A percentile compares a stretch with the other conserved stretches of the same genome.
Conservation (phyloP, 2,797 vertebrate genomes). For the Crypturellus tataupa region DNA sequence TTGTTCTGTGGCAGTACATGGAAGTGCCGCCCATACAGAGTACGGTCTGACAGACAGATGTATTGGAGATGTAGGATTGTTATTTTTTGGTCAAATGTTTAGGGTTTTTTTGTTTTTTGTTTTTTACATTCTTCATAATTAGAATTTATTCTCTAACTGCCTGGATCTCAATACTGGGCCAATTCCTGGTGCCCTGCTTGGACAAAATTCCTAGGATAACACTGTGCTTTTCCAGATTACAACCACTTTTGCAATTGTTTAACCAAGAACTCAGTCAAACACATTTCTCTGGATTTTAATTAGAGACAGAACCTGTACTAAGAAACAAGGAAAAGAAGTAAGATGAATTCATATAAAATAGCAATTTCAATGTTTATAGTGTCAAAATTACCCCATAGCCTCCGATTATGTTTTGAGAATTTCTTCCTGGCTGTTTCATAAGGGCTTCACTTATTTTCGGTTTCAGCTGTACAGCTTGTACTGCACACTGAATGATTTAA, state of each 20-base stretch:
- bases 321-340: not conserved
- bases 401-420: conserved; percentile 4
- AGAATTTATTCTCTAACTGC: conserved; percentile 27
- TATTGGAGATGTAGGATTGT: not conserved
- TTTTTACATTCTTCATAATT: not conserved
- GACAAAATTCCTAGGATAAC: not conserved
- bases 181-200: not conserved
- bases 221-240: not conserved
- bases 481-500: conserved; percentile 70
- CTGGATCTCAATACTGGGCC: not conserved
- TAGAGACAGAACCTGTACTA: not conserved
- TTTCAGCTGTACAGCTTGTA: conserved; percentile 73
- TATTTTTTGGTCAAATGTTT: not conserved
- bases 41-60: not conserved
- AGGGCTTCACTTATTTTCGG: conserved; percentile 67
- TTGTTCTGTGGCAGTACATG: not conserved
- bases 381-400: not conserved
- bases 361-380: not conserved
- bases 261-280: not conserved
- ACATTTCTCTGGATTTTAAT: not conserved
- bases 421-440: conserved; percentile 25
- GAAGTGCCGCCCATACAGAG: not conserved
- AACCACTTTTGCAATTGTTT: not conserved
- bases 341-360: not conserved
- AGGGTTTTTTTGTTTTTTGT: not conserved